Conservation (phyloP, 2,888 invertebrate species). For the Stenchaetothrips biformis region DNA sequence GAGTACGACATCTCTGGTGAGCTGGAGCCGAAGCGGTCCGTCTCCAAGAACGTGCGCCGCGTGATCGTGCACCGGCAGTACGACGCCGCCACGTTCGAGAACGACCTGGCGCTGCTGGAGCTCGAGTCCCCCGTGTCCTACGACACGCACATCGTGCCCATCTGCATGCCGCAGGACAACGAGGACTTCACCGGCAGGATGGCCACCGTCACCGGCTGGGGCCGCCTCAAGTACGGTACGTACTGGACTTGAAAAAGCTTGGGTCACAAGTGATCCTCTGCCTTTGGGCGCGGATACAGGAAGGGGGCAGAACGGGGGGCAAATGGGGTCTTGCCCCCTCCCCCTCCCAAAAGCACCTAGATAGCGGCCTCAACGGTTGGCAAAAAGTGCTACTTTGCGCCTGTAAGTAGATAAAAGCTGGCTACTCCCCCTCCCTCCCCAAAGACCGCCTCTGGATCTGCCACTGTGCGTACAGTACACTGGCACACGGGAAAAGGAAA, state of each 20-base stretch:
- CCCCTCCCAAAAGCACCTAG: no score
- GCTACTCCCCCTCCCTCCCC: no score
- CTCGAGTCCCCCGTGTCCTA: slow-evolving; percentile 76
- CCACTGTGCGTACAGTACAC: neutral
- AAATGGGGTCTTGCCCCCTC: no score
- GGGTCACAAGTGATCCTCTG: no score
- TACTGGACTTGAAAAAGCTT: no score
- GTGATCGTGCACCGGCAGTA: slow-evolving; percentile 86
- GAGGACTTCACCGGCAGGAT: slow-evolving; percentile 78
- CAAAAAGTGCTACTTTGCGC: no score
- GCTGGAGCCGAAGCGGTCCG: slow-evolving; percentile 67
- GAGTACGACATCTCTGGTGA: slow-evolving; percentile 87
- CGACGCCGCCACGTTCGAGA: slow-evolving; percentile 86
- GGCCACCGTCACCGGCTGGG: slow-evolving; percentile 91
- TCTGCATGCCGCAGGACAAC: slow-evolving; percentile 75
- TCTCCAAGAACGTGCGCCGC: slow-evolving; percentile 76
- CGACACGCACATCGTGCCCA: slow-evolving; percentile 85
- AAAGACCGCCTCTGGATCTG: no score
- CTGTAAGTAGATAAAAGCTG: no score
- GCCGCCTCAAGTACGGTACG: slow-evolving; percentile 77
- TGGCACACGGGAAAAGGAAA: neutral
- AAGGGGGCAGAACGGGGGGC: no score
- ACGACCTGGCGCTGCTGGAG: slow-evolving; percentile 82
- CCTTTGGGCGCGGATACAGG: no score
- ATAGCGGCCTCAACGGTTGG: no score